phyloP scores from a whole-genome alignment of 2,113 vertebrate species.

The Shinisaurus crocodilurus region DNA sequence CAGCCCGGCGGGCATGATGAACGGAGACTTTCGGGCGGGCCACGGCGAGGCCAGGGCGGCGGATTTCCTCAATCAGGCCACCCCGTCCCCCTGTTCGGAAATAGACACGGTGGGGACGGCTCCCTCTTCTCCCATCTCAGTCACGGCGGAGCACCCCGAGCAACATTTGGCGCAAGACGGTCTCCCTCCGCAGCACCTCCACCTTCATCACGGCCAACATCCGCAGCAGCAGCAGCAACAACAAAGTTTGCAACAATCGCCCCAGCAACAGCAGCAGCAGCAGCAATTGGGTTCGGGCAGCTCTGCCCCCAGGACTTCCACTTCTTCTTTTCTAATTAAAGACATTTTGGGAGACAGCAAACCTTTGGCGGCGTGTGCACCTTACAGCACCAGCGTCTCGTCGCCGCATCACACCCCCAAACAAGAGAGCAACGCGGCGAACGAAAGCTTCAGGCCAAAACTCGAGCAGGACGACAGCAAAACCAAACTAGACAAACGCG shows the following conservation, averaged over 20 bases:
- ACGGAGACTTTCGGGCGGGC: conserved; percentile 88
- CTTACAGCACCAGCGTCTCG: conserved; percentile 95
- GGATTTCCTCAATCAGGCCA: conserved; percentile 92
- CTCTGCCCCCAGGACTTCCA: conserved; percentile 92
- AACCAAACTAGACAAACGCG: conserved; percentile 91
- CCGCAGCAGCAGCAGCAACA: conserved; percentile 74
- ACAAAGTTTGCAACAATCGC: conserved; percentile 81
- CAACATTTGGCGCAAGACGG: conserved; percentile 84
- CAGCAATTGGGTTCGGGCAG: conserved; percentile 84
- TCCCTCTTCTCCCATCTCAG: conserved; percentile 94
- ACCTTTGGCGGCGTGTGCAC: conserved; percentile 96
- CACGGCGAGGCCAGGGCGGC: conserved; percentile 87
- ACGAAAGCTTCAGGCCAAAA: conserved; percentile 94
- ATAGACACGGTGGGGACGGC: conserved; percentile 94
- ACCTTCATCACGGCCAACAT: conserved; percentile 81
- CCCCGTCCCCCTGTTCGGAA: conserved; percentile 93
- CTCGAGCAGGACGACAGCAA: conserved; percentile 92
- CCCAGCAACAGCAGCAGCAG: conserved; percentile 63
- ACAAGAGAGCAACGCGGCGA: conserved; percentile 84
- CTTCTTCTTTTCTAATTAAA: conserved; percentile 98
- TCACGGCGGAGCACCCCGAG: conserved; percentile 91
- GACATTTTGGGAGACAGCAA: conserved; percentile 99
- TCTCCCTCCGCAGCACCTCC: conserved; percentile 85
- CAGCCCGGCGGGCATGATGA: conserved; percentile 90
- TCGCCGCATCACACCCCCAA: conserved; percentile 94